Evolutionary conservation across 2,888 invertebrate species (phyloP).

Genomic region (Sepiola atlantica): DNA sequence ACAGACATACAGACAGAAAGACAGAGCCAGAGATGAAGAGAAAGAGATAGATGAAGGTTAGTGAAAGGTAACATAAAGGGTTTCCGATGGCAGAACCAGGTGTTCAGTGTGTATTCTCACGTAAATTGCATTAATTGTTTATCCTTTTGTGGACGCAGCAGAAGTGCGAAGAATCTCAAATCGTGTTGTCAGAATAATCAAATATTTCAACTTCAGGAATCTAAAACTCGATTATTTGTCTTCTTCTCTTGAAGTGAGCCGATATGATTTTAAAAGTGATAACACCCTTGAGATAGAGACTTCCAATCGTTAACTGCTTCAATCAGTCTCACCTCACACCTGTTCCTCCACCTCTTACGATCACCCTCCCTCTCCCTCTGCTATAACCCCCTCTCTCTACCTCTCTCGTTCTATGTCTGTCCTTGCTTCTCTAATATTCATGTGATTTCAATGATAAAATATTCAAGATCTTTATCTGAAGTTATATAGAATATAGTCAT

Average conservation of each 20-base stretch:
- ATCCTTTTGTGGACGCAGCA: neutral
- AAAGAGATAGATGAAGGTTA: neutral
- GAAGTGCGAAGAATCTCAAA: neutral
- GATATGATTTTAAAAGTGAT: slow-evolving; percentile 32
- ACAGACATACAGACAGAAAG: too few relatives aligned
- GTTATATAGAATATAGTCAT: too few relatives aligned
- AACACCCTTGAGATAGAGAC: slow-evolving; percentile 9
- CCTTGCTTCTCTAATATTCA: too few relatives aligned
- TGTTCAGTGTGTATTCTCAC: neutral
- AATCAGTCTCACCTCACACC: neutral
- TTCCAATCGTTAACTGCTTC: neutral
- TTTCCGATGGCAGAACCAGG: neutral
- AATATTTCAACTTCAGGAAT: slow-evolving; percentile 32
- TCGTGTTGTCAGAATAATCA: neutral
- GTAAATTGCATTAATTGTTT: neutral
- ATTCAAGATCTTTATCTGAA: too few relatives aligned
- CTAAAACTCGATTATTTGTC: neutral
- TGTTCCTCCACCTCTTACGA: neutral
- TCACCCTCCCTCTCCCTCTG: neutral
- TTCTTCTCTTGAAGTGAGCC: neutral
- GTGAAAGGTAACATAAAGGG: neutral
- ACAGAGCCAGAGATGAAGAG: too few relatives aligned
- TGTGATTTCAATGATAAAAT: too few relatives aligned
- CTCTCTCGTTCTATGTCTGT: too few relatives aligned
- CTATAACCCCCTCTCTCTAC: neutral